Base-by-base conservation (phyloP, 2,113 vertebrate genomes). In the Podiceps cristatus region DNA sequence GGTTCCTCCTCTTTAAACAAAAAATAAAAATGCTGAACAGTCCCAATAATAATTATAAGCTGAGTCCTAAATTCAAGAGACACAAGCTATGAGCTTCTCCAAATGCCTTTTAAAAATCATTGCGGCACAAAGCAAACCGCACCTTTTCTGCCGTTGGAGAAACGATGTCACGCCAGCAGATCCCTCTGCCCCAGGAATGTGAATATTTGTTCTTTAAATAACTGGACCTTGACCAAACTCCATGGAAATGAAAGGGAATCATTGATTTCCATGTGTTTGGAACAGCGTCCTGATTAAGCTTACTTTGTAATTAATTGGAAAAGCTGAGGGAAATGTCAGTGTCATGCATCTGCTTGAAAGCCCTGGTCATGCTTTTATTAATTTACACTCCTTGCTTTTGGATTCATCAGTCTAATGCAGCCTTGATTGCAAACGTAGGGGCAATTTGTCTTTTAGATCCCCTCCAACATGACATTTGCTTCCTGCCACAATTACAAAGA, bases 401-500 rank as follows among this genome's bases (percentile, higher is more conserved):
- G 87, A 18, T 82, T 80, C 85, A 55, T 93, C 74, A 6, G 50
- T 53, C 89, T 78, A 53, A 93, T 12, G 5, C 68, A 95, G 72
- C 76, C 86, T 44, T 91, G 91, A 96, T 94, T 96, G 91, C 91
- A 85, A 96, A 56, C 1, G 3, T 13, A 58, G 77, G 37, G 79
- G 84, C 63, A 66, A 96, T 96, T 94, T 87, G 77, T 94, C 97
- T 93, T 96, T 82, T 55, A 3, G 63, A 94, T 95, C 87, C 80
- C 66, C 73, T 80, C 53, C 1, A 27, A 95, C 86, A 81, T 42
- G 87, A 77, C 87, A 73, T 89, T 96, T 72, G 63, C 24, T 97
- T 97, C 94, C 95, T 97, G 97, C 77, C 37, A 9, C 93, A 93
- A 82, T 92, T 86, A 90, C 63, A 85, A 90, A 80, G 90, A 91